Evolutionary conservation across 1,140 invertebrate genomes (phyloP).

Genomic region (Thalassaphorura encarpata): DNA sequence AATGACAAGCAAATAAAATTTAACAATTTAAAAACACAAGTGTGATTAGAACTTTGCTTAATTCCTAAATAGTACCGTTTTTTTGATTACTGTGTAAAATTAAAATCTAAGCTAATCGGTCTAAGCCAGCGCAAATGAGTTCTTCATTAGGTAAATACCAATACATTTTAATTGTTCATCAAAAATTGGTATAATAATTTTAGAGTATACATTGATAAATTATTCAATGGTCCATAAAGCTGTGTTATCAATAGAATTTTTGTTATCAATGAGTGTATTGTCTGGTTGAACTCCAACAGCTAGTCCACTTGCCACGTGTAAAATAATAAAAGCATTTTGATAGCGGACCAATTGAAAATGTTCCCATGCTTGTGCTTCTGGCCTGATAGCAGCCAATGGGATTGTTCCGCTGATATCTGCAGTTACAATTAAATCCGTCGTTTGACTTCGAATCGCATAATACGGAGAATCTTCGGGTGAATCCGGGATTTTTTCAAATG

Average conservation of each 20-base stretch:
- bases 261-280: slow-evolving; percentile 18
- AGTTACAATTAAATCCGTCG: slow-evolving; percentile 12
- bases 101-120: too few species aligned
- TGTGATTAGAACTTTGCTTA: too few species aligned
- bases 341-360: slow-evolving; percentile 20
- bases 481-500: slow-evolving; percentile 8
- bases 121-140: too few species aligned
- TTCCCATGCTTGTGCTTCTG: slow-evolving; percentile 22
- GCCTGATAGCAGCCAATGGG: slow-evolving; percentile 6
- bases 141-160: too few species aligned
- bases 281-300: slow-evolving; percentile 18
- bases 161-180: too few species aligned
- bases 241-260: slow-evolving; percentile 5
- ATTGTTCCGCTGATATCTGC: slow-evolving; percentile 11
- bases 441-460: slow-evolving; percentile 7
- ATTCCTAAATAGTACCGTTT: too few species aligned
- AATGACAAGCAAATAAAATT: too few species aligned
- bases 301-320: slow-evolving; percentile 12
- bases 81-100: too few species aligned
- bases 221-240: slow-evolving; percentile 15
- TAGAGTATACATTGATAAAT: too few species aligned
- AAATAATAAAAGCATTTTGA: slow-evolving; percentile 10
- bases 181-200: too few species aligned
- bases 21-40: too few species aligned
- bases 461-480: slow-evolving; percentile 1